Evolutionary conservation across 2,888 invertebrate species (phyloP).

Genomic region (Lamellibrachia satsuma): DNA sequence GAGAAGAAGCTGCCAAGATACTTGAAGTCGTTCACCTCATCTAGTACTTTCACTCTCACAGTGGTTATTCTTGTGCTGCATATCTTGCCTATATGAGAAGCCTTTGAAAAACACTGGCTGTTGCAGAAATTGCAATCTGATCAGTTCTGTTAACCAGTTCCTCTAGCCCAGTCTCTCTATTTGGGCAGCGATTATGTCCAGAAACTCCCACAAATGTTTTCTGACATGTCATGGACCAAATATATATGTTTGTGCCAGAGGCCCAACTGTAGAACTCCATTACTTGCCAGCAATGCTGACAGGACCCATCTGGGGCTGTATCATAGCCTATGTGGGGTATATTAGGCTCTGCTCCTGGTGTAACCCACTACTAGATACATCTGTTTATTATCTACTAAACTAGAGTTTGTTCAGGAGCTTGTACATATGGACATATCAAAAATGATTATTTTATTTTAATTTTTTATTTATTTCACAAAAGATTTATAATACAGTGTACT

Average conservation of each 20-base stretch:
- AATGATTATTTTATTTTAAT: background rate
- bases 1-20: too few species aligned
- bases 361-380: background rate
- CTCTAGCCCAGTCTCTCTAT: background rate
- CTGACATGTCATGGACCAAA: background rate
- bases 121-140: background rate
- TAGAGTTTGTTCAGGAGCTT: background rate
- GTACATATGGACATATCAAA: too few species aligned
- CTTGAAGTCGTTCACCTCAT: too few species aligned
- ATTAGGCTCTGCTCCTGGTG: background rate
- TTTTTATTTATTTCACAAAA: background rate
- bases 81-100: too few species aligned
- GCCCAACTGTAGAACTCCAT: background rate
- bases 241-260: background rate
- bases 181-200: background rate
- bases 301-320: background rate
- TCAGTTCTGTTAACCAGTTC: background rate
- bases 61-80: too few species aligned
- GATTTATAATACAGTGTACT: background rate
- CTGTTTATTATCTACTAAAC: background rate
- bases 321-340: background rate
- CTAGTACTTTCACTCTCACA: too few species aligned
- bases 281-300: background rate
- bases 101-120: too few species aligned
- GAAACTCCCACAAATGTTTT: background rate